Percentiles rank a stretch among this genome's conserved stretches.
Conservation (phyloP, 2,888 invertebrate genomes). For the Lydus trimaculatus region DNA sequence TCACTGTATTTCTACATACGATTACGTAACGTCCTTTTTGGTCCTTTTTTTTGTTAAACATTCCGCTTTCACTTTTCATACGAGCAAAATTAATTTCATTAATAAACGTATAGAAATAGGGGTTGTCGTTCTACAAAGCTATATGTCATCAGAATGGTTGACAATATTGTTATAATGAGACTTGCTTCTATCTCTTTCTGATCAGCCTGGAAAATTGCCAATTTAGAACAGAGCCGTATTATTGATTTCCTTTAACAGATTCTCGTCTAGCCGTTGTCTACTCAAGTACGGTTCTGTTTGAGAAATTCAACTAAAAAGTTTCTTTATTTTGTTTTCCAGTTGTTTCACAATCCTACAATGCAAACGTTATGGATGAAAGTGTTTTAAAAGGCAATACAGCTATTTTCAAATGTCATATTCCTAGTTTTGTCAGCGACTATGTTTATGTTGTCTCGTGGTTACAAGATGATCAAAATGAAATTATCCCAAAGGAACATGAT, state of each 20-base stretch:
- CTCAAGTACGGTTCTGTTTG: background rate
- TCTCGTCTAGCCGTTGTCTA: background rate
- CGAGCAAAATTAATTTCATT: conserved; percentile 11
- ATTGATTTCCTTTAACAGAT: background rate
- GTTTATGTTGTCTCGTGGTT: conserved; percentile 87
- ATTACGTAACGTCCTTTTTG: conserved; percentile 20
- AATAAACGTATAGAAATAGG: conserved; percentile 9
- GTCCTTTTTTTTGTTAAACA: background rate
- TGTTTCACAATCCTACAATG: conserved; percentile 87
- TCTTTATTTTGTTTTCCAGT: conserved; percentile 68
- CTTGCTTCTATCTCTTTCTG: background rate
- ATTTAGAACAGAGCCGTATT: conserved; percentile 1
- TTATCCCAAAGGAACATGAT: conserved; percentile 59
- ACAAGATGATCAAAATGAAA: conserved; percentile 76
- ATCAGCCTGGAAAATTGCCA: background rate
- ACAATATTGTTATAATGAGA: background rate
- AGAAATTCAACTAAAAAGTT: background rate
- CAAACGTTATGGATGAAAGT: conserved; percentile 93
- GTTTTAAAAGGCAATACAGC: conserved; percentile 90
- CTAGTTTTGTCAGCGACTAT: conserved; percentile 92
- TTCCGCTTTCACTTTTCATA: background rate
- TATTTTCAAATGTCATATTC: conserved; percentile 92
- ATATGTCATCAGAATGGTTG: background rate
- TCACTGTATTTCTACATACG: conserved; percentile 37
- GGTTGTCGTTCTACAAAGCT: background rate